These are phyloP conservation scores for Thymallus thymallus DNA, from an alignment of 2,113 vertebrate species.

Conservation along the genomic window DNA sequence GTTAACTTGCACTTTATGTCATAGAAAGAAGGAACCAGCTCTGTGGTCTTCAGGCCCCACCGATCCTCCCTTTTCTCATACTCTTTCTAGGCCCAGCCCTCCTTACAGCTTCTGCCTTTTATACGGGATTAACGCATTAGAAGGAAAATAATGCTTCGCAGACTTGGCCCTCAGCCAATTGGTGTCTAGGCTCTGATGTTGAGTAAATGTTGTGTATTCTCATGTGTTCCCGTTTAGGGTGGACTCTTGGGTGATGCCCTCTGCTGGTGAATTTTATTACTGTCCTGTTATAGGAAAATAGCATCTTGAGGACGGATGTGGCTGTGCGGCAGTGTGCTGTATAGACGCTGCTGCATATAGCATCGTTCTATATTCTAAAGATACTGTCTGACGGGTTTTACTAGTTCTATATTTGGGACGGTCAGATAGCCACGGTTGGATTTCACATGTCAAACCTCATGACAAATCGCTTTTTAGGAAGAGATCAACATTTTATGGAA, in stretches of 20 bases:
- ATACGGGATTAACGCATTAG: no score
- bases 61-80: not conserved
- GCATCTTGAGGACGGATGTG: slow-evolving; percentile 2
- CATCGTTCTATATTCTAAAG: no score
- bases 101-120: not conserved
- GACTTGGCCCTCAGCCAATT: not conserved
- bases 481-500: not conserved
- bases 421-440: not conserved
- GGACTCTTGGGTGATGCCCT: not conserved
- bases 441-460: not conserved
- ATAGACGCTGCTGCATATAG: not conserved
- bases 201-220: not conserved
- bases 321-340: not conserved
- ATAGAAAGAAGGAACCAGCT: no score
- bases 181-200: not conserved
- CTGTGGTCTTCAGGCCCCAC: not conserved
- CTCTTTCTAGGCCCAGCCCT: not conserved
- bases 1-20: not conserved
- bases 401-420: slow-evolving; percentile 11
- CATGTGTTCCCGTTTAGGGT: not conserved
- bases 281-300: not conserved
- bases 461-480: not conserved
- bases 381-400: no score
- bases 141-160: not conserved
- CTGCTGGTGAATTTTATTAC: not conserved